Evolutionary conservation across 1,140 invertebrate genomes (phyloP).

Genomic region (Popillia japonica): DNA sequence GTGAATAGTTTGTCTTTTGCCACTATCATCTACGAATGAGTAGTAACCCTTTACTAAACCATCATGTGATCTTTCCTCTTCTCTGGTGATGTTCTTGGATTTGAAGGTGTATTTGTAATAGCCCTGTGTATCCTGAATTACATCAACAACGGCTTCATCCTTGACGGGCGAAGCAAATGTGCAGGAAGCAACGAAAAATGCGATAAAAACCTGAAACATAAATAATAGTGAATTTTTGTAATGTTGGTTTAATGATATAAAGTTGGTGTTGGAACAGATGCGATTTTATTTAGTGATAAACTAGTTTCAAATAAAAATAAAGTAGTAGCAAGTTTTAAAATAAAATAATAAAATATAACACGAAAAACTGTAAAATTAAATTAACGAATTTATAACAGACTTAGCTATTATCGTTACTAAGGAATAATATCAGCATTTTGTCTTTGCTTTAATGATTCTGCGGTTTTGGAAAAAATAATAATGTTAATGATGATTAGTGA

Average conservation of each 20-base stretch:
- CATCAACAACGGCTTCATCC: constrained; percentile 19
- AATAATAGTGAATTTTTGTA: background rate
- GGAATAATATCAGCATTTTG: too few relatives aligned
- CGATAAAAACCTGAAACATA: background rate
- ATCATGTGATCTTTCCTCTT: constrained; percentile 77
- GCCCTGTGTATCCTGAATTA: constrained; percentile 1
- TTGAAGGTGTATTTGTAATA: constrained; percentile 20
- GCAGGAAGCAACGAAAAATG: background rate
- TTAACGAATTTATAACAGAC: too few relatives aligned
- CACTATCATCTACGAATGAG: constrained; percentile 81
- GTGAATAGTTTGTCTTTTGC: constrained; percentile 76
- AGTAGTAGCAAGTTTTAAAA: background rate
- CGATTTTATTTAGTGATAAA: background rate
- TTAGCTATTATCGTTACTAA: too few relatives aligned
- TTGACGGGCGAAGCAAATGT: background rate
- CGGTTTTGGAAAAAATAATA: background rate
- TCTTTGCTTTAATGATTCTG: too few relatives aligned
- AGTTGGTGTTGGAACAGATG: background rate
- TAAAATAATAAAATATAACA: background rate
- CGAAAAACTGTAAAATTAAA: background rate
- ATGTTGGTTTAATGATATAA: background rate
- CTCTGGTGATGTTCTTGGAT: constrained; percentile 21
- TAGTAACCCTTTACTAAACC: constrained; percentile 82
- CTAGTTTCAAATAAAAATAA: background rate
- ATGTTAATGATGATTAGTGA: background rate